Percentiles rank a stretch among this genome's conserved stretches.
phyloP scores from a whole-genome alignment of 2,888 invertebrate species.

The Eilema depressum region DNA sequence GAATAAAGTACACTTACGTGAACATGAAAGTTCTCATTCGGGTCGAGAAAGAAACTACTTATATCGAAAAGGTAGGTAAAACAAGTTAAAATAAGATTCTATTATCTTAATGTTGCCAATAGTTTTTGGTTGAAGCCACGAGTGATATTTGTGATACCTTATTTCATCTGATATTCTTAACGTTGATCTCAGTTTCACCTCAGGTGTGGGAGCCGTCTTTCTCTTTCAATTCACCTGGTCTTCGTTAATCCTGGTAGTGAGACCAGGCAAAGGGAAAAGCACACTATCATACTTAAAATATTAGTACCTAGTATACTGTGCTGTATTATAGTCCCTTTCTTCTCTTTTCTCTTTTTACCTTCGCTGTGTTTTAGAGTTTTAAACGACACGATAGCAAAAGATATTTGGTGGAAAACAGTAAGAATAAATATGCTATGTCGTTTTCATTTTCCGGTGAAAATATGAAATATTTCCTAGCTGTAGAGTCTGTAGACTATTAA shows the following conservation, averaged over 20 bases:
- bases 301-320: not conserved
- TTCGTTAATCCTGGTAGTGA: too few relatives aligned
- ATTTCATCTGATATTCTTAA: not conserved
- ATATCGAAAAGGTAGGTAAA: not conserved
- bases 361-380: too few relatives aligned
- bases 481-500: not conserved
- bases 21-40: slow-evolving; percentile 7
- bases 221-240: too few relatives aligned
- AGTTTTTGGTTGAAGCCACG: not conserved
- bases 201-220: too few relatives aligned
- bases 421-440: too few relatives aligned
- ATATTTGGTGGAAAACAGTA: too few relatives aligned
- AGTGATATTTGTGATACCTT: not conserved
- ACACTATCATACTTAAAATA: not conserved
- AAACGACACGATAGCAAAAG: too few relatives aligned
- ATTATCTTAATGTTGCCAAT: not conserved
- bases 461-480: slow-evolving; percentile 6
- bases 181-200: too few relatives aligned
- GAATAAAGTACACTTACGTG: slow-evolving; percentile 10
- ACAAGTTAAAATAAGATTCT: not conserved
- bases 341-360: too few relatives aligned
- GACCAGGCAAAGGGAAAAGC: too few relatives aligned
- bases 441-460: too few relatives aligned
- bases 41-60: not conserved
- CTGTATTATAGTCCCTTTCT: not conserved